These are phyloP conservation scores for Erpobdella octoculata DNA, from an alignment of 2,888 invertebrate species.

Conservation along the genomic window DNA sequence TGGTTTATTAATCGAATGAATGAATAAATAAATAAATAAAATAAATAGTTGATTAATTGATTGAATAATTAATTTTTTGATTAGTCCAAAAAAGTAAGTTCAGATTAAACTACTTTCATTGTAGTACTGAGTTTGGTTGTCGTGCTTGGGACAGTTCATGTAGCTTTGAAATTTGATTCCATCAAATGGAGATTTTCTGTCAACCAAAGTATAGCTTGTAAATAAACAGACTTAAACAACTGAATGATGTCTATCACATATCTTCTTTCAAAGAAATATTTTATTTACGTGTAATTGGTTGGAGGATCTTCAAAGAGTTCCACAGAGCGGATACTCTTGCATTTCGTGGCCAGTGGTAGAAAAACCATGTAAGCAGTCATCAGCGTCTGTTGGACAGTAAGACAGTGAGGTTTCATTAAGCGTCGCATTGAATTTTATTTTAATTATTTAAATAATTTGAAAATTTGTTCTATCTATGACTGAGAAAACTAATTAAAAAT, in stretches of 20 bases:
- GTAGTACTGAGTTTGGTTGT: conserved; percentile 23
- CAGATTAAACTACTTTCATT: conserved; percentile 20
- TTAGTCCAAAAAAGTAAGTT: neutral
- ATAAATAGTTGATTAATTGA: too few species aligned
- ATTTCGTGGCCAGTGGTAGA: conserved; percentile 35
- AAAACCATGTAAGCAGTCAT: conserved; percentile 35
- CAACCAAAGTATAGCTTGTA: neutral
- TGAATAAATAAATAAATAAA: too few species aligned
- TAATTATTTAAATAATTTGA: too few species aligned
- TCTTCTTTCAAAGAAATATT: neutral
- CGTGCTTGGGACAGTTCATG: neutral
- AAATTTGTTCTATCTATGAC: neutral
- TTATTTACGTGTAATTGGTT: conserved; percentile 14
- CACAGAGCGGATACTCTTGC: conserved; percentile 11
- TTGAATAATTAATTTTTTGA: neutral
- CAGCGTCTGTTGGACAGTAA: conserved; percentile 34
- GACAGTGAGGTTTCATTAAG: too few species aligned
- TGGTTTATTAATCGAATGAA: neutral
- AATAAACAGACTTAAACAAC: neutral
- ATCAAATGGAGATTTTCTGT: conserved; percentile 1
- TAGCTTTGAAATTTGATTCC: conserved; percentile 1
- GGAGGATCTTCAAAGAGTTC: neutral
- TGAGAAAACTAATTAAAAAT: conserved; percentile 11
- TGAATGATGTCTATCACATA: too few species aligned
- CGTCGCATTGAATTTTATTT: too few species aligned